These are phyloP conservation scores for Drosophila pullipes DNA, from an alignment of 2,888 invertebrate species.

Conservation along the genomic window DNA sequence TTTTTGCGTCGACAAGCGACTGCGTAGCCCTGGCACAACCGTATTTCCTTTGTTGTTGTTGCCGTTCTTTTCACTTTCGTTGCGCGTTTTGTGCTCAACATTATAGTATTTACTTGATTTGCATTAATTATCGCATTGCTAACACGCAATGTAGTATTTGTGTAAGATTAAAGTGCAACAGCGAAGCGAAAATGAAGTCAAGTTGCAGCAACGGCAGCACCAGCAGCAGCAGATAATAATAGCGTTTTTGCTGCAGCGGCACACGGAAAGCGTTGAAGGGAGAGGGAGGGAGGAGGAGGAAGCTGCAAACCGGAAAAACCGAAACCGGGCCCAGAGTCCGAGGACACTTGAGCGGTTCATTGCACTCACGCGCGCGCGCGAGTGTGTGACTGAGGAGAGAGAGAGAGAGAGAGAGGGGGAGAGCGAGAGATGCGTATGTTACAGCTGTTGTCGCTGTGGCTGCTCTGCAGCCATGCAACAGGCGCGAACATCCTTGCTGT, in stretches of 20 bases:
- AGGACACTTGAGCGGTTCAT: slow-evolving; percentile 41
- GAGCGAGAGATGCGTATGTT: slow-evolving; percentile 54
- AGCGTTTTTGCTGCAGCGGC: slow-evolving; percentile 38
- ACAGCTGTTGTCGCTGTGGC: slow-evolving; percentile 55
- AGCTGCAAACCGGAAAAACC: slow-evolving; percentile 69
- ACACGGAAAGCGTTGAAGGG: neutral
- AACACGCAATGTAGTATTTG: slow-evolving; percentile 40
- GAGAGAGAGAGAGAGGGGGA: neutral
- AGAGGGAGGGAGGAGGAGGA: slow-evolving; percentile 33
- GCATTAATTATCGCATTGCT: slow-evolving; percentile 46
- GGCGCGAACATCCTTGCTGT: slow-evolving; percentile 83
- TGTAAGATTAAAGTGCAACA: slow-evolving; percentile 24
- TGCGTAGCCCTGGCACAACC: slow-evolving; percentile 36
- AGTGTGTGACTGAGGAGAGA: neutral
- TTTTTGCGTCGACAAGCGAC: neutral
- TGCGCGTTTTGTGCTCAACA: slow-evolving; percentile 54
- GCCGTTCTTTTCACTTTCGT: slow-evolving; percentile 73
- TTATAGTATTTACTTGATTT: slow-evolving; percentile 47
- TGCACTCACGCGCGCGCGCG: slow-evolving; percentile 11
- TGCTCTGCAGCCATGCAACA: slow-evolving; percentile 54
- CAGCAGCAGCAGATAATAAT: slow-evolving; percentile 66
- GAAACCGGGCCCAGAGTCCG: slow-evolving; percentile 28
- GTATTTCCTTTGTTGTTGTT: slow-evolving; percentile 55
- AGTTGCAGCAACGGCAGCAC: slow-evolving; percentile 43
- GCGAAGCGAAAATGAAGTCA: slow-evolving; percentile 60